Base-by-base conservation (phyloP, 1,140 invertebrate species). In the Holotrichia oblita region DNA sequence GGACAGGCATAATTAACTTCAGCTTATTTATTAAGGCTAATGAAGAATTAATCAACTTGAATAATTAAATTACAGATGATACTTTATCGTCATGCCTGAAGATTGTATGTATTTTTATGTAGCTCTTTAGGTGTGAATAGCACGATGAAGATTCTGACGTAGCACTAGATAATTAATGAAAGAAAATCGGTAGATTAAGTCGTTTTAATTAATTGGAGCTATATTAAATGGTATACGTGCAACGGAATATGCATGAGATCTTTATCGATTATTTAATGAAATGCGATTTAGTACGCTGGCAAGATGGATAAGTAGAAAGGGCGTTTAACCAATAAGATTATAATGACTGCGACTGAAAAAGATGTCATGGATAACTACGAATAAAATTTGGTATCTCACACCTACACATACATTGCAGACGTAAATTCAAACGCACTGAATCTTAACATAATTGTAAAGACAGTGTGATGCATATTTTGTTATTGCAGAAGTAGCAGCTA, bases 251-350 rank as follows among this genome's bases (percentile, higher is more conserved):
- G 20, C 20, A 69, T 69, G 20, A 34, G 27, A 9, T 22, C 12
- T 69, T 69, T 69, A 69, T 69, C 61, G 61, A 34, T 34, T 27
- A 69, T 34, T 69, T 69, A 64, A 64, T 64, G 61, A 69, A 69
- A 69, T 69, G 61, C 61, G 20, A 27, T 69, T 7, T 22, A 14
- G 3, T 20, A 9, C 17, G 8, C 7, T 14, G n/a, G 2, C 8
- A 61, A 2, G 59, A 61, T 22, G n/a, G 2, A 22, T 61, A 20
- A 22, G 61, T 8, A 22, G 17, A 55, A 17, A 55, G 48, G n/a
- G 6, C 14, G 6, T 17, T 55, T 55, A 55, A 55, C 48, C 17
- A 44, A 44, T 9, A 44, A 10, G 2, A 34, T 34, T 34, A 34
- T 34, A 34, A 34, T 34, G 1, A 34, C 27, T 2, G 27, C 4